Base-by-base conservation (phyloP, 2,113 vertebrate genomes). In the Tonatia bakeri region DNA sequence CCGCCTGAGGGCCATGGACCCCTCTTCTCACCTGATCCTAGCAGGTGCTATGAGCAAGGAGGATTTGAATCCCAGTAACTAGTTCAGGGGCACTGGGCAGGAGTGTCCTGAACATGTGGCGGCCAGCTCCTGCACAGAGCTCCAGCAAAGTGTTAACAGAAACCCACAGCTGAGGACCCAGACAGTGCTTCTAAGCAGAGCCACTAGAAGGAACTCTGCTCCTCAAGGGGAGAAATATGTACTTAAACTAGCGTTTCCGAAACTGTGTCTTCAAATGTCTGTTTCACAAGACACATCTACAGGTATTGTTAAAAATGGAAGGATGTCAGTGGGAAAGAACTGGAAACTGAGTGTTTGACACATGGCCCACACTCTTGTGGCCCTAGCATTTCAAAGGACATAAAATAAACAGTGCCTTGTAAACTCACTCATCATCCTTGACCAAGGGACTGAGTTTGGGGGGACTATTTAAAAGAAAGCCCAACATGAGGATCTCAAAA, bases 21-120 rank as follows among this genome's bases (percentile, higher is more conserved):
- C 14, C 8, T 20, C 2, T 47, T 36, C 40, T 8, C 31, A 12
- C 13, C 28, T 1, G 11, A 79, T 13, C 43, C 31, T 4, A 40
- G 47, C 36, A 75, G 70, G 73, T 14, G 22, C 11, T 40, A 14
- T 6, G 16, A 81, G 50, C 9, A 0, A 54, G 8, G 45, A 13
- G 0, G 3, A 47, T 20, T 31, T 45, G 61, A 83, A 73, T 3
- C 15, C 40, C 26, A 16, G 19, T 13, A 40, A 47, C 56, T 2
- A 54, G 47, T 14, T n/a, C 31, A 22, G 67, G 5, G 15, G 43
- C 73, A 77, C 4, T 13, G 17, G 24, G 1, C 26, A 13, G 33
- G 4, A 12, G 1, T 11, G 7, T n/a, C 59, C n/a, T 38, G 26
- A 15, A 17, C 4, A 38, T 0, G 0, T 2, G n/a, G 43, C 36